A percentile compares a stretch with the other conserved stretches of the same genome.
Evolutionary conservation across 2,113 vertebrate genomes (phyloP).

Genomic region (Phycodurus eques): DNA sequence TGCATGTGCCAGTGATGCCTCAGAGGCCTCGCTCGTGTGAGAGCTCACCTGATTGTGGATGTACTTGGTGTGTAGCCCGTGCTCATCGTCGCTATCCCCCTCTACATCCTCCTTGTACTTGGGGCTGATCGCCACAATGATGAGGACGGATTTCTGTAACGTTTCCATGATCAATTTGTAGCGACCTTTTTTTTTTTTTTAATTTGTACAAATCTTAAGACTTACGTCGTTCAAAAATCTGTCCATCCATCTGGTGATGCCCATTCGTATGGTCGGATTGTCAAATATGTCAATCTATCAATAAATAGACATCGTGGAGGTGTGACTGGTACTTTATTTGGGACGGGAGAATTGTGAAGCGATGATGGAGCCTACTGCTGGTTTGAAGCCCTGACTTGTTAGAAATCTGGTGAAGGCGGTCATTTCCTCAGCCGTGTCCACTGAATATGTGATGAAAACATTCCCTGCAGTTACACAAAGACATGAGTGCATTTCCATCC

Average conservation of each 20-base stretch:
- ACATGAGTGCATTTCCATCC: background rate
- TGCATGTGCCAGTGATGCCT: no score
- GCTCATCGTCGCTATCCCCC: slow-evolving; percentile 84
- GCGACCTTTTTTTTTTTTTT: background rate
- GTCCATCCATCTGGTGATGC: slow-evolving; percentile 95
- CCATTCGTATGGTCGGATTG: slow-evolving; percentile 82
- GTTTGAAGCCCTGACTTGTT: slow-evolving; percentile 55
- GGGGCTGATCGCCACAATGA: slow-evolving; percentile 95
- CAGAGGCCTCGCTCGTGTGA: background rate
- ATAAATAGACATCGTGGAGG: slow-evolving; percentile 13
- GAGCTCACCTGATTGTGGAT: slow-evolving; percentile 89
- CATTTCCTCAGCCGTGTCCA: slow-evolving; percentile 55
- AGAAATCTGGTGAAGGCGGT: slow-evolving; percentile 53
- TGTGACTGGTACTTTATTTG: background rate
- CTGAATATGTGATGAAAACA: slow-evolving; percentile 67
- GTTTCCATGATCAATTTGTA: background rate
- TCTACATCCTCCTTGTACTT: slow-evolving; percentile 93
- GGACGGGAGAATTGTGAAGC: background rate
- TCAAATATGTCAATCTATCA: slow-evolving; percentile 93
- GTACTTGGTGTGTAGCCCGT: slow-evolving; percentile 94
- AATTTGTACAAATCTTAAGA: background rate
- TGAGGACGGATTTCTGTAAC: slow-evolving; percentile 90
- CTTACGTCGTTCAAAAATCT: slow-evolving; percentile 88
- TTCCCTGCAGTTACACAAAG: slow-evolving; percentile 41
- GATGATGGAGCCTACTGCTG: slow-evolving; percentile 47